These are phyloP conservation scores for Drosophila grimshawi DNA, from an alignment of 1,140 invertebrate genomes.

Conservation along the genomic window DNA sequence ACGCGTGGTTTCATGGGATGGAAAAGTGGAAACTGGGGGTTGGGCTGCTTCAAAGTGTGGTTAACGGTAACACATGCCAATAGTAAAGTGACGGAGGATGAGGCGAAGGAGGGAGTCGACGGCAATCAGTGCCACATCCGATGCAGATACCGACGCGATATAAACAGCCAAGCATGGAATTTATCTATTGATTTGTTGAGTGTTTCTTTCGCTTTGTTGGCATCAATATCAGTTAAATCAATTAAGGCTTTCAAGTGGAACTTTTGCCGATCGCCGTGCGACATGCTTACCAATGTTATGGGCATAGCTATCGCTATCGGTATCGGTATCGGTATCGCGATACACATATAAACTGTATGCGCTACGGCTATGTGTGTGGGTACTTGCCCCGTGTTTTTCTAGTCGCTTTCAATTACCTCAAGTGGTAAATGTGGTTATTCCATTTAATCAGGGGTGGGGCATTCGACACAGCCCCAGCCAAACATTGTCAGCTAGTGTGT, in stretches of 20 bases:
- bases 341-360: neutral
- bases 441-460: slow-evolving; percentile 75
- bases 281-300: slow-evolving; percentile 64
- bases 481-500: slow-evolving; percentile 76
- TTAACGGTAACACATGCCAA: slow-evolving; percentile 10
- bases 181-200: slow-evolving; percentile 78
- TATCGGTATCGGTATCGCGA: slow-evolving; percentile 29
- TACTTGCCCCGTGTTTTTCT: slow-evolving; percentile 41
- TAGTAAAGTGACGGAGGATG: neutral
- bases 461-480: slow-evolving; percentile 32
- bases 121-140: slow-evolving; percentile 73
- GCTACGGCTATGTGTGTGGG: slow-evolving; percentile 3
- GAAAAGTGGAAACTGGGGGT: slow-evolving; percentile 5
- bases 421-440: slow-evolving; percentile 82
- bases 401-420: slow-evolving; percentile 68
- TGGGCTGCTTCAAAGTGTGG: slow-evolving; percentile 7
- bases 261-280: slow-evolving; percentile 65
- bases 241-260: slow-evolving; percentile 82
- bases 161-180: slow-evolving; percentile 50
- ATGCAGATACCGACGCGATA: slow-evolving; percentile 55
- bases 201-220: slow-evolving; percentile 31
- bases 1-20: slow-evolving; percentile 14
- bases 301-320: slow-evolving; percentile 14
- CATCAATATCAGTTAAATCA: slow-evolving; percentile 78
- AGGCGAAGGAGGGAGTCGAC: neutral